These are phyloP conservation scores for Drosophila peninsularis DNA, from an alignment of 2,888 invertebrate genomes.

Conservation along the genomic window DNA sequence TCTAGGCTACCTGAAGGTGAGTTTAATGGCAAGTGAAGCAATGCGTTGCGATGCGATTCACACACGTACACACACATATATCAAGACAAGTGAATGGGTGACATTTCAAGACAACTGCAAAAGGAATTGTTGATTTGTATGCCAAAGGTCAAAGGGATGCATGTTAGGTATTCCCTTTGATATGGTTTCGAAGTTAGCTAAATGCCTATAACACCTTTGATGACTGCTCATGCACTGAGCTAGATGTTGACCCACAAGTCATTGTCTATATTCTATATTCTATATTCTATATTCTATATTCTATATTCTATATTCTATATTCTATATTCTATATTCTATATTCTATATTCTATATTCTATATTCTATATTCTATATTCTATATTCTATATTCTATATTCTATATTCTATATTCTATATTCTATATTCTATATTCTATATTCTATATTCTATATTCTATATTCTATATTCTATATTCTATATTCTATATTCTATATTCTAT, in stretches of 20 bases:
- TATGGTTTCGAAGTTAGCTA: background rate
- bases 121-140: conserved; percentile 55
- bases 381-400: background rate
- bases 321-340: conserved; percentile 1
- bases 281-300: background rate
- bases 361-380: background rate
- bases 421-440: conserved; percentile 13
- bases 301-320: background rate
- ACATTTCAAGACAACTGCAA: conserved; percentile 36
- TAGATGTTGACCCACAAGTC: background rate
- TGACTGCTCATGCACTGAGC: conserved; percentile 1
- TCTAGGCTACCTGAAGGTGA: conserved; percentile 35
- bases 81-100: conserved; percentile 14
- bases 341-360: background rate
- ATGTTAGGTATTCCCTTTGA: conserved; percentile 42
- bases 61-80: conserved; percentile 8
- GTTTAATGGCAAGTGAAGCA: conserved; percentile 30
- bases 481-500: conserved; percentile 14
- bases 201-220: conserved; percentile 32
- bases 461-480: conserved; percentile 7
- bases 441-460: conserved; percentile 7
- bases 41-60: conserved; percentile 2
- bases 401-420: conserved; percentile 6
- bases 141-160: conserved; percentile 45
- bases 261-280: background rate